These are phyloP conservation scores for Chrysomela aeneicollis DNA, from an alignment of 2,888 invertebrate genomes.

Conservation along the genomic window DNA sequence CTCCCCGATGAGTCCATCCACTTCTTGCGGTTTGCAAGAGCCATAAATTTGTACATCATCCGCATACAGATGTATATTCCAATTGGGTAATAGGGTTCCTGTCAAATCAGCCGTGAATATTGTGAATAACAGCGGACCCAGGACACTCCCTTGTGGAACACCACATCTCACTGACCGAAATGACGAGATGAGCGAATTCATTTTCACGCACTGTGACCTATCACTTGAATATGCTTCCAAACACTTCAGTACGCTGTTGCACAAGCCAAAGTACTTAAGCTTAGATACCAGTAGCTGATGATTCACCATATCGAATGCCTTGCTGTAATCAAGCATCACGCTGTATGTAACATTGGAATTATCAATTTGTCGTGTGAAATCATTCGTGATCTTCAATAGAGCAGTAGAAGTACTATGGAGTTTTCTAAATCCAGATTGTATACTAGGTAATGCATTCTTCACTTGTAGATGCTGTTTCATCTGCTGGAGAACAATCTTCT, in stretches of 20 bases:
- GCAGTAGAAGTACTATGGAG: constrained; percentile 12
- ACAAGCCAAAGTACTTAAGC: neutral
- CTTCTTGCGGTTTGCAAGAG: neutral
- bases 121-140: neutral
- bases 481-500: neutral
- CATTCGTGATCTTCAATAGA: constrained; percentile 13
- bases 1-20: neutral
- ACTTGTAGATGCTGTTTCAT: neutral
- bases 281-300: neutral
- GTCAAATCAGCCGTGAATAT: neutral
- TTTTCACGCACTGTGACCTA: neutral
- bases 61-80: neutral
- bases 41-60: too few species aligned
- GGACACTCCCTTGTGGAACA: constrained; percentile 9
- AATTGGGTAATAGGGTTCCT: neutral
- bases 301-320: constrained; percentile 21
- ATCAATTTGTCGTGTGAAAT: constrained; percentile 8
- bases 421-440: constrained; percentile 18
- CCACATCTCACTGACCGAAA: neutral
- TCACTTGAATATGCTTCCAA: neutral
- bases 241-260: neutral
- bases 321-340: constrained; percentile 16
- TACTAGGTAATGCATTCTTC: neutral
- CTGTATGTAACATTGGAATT: neutral
- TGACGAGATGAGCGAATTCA: neutral